Evolutionary conservation across 2,888 invertebrate species (phyloP).

Genomic region (Nomada goodeniana): DNA sequence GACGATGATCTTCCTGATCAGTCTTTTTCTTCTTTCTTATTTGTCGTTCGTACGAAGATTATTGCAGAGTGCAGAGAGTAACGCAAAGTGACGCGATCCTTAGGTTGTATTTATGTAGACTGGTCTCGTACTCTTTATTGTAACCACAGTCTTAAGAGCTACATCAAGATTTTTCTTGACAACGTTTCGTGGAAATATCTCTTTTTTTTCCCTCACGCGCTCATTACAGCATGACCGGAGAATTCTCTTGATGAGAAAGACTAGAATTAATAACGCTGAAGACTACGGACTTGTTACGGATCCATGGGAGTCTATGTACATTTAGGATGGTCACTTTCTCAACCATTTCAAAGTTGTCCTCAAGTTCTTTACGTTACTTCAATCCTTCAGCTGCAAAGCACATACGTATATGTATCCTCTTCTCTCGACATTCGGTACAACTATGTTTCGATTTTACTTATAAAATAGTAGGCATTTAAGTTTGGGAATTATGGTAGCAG

Average conservation of each 20-base stretch:
- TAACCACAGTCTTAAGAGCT: conserved; percentile 52
- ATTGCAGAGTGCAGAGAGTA: conserved; percentile 66
- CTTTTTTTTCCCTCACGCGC: conserved; percentile 29
- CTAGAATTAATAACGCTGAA: conserved; percentile 65
- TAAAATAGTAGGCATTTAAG: not conserved
- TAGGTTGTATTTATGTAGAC: conserved; percentile 21
- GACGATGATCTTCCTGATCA: conserved; percentile 62
- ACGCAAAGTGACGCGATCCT: conserved; percentile 69
- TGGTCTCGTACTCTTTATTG: conserved; percentile 37
- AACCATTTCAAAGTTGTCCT: not conserved
- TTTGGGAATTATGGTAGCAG: conserved; percentile 16
- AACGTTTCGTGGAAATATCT: conserved; percentile 36
- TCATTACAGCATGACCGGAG: conserved; percentile 18
- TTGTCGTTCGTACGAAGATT: conserved; percentile 62
- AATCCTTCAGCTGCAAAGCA: conserved; percentile 29
- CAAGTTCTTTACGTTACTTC: too few relatives aligned
- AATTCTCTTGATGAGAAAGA: conserved; percentile 65
- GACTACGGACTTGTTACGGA: conserved; percentile 49
- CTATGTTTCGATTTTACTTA: conserved; percentile 11
- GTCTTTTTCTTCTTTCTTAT: conserved; percentile 59
- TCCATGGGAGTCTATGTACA: conserved; percentile 41
- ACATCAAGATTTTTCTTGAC: conserved; percentile 33
- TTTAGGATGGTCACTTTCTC: conserved; percentile 31
- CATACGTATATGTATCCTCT: not conserved
- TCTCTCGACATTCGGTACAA: not conserved